Percentiles rank a stretch among this genome's conserved stretches.
Evolutionary conservation across 2,113 vertebrate species (phyloP).

Genomic region (Cynopterus brachyotis): DNA sequence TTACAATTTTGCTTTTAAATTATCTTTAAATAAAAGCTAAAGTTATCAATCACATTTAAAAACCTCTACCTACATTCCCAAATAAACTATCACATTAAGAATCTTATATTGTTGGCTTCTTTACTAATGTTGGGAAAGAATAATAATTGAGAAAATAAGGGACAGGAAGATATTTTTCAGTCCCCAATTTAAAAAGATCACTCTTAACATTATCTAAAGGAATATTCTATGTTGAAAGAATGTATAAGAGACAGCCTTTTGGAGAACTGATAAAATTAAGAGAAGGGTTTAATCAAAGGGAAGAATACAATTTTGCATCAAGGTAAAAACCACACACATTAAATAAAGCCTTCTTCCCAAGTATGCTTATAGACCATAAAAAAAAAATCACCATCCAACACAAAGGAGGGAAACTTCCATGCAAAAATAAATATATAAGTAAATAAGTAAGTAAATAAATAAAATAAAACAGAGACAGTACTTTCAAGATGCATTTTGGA

Average conservation of each 20-base stretch:
- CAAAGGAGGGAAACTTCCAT: slow-evolving; percentile 76
- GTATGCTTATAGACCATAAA: not conserved
- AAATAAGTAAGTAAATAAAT: too few relatives aligned
- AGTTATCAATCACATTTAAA: not conserved
- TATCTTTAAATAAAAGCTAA: not conserved
- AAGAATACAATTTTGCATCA: not conserved
- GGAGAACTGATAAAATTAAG: not conserved
- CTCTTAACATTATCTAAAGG: not conserved
- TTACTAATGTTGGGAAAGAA: not conserved
- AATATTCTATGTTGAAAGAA: not conserved
- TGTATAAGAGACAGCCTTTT: not conserved
- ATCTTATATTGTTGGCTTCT: not conserved
- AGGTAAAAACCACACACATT: slow-evolving; percentile 29
- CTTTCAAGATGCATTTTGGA: slow-evolving; percentile 47
- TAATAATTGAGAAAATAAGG: not conserved
- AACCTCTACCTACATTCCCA: not conserved
- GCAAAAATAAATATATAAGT: slow-evolving; percentile 55
- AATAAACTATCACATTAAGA: not conserved
- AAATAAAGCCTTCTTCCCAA: slow-evolving; percentile 48
- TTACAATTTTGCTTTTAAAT: not conserved
- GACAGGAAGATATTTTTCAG: not conserved
- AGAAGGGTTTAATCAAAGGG: not conserved
- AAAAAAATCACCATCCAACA: slow-evolving; percentile 73
- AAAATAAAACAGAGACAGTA: slow-evolving; percentile 63
- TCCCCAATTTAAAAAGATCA: not conserved